Evolutionary conservation across 2,797 vertebrate genomes (phyloP), one percentile per base, ranked within the genome.

Genomic region (Notolabrus celidotus): DNA sequence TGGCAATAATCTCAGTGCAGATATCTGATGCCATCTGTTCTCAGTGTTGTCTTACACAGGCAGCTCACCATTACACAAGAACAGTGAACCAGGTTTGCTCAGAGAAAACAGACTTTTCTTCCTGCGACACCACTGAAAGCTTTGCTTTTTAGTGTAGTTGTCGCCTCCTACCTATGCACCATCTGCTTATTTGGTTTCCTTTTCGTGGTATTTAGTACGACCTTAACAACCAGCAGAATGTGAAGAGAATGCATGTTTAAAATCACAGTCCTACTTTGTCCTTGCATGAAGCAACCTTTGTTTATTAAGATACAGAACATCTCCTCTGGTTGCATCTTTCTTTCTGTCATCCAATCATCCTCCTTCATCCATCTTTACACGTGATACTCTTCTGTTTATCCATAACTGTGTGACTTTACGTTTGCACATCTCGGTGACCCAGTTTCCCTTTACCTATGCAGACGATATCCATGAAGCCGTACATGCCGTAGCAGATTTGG

Each of bases 401-500:
- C 16, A 5, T 4, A 20, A 4, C 10, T 10, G 2, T 41, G 38
- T 47, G 34, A 10, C 46, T 22, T 46, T n/a, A 8, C 20, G 6
- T 63, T 36, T 52, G 5, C 34, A n/a, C 12, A 31, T 31, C 20
- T 46, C 10, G 20, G 59, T 7, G 34, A 33, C 29, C 9, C 20
- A 20, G 7, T 19, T 31, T 0, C 17, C 16, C 7, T 90, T 95
- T 85, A 97, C 96, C 96, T 94, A 97, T 97, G 91, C 96, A 97
- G 82, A 97, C 96, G 14, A 97, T 96, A 68, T 97, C 96, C 96
- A 97, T 97, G 92, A 97, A 97, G 86, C 96, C 96, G 3, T 97
- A 97, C 96, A 97, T 97, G 92, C 96, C 96, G 14, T 97, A 97
- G 93, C 96, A 97, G 92, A 97, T 97, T 87, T 97, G 96, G 93